phyloP scores from a whole-genome alignment of 2,797 vertebrate genomes.

The Loris lydekkerianus region DNA sequence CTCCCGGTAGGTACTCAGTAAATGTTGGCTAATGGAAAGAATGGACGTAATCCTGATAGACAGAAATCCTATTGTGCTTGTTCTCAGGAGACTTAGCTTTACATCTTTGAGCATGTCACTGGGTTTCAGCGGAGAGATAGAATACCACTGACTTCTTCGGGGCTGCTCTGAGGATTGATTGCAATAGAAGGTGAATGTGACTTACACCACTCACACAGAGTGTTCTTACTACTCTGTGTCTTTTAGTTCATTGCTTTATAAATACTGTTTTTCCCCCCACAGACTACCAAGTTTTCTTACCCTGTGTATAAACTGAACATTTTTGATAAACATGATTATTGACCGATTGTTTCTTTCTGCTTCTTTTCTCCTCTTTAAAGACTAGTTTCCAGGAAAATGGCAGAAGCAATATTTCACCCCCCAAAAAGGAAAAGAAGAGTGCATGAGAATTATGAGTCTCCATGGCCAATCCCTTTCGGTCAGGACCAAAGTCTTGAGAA shows the following conservation, averaged over 20 bases:
- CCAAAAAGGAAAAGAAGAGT: conserved; percentile 93
- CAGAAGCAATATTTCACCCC: conserved; percentile 93
- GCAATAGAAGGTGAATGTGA: neutral
- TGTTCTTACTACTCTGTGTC: neutral
- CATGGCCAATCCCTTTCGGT: conserved; percentile 90
- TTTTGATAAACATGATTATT: neutral
- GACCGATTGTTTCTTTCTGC: neutral
- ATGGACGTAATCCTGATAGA: neutral
- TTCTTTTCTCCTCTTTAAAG: neutral
- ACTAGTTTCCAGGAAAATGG: conserved; percentile 84
- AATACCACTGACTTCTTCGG: neutral
- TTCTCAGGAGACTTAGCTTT: neutral
- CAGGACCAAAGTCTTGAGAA: conserved; percentile 72
- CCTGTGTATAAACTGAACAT: neutral
- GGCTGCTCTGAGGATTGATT: neutral
- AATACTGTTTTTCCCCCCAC: neutral
- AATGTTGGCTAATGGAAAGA: neutral
- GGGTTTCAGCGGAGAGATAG: neutral
- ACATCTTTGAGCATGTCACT: neutral
- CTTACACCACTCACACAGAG: neutral
- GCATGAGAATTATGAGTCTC: conserved; percentile 90
- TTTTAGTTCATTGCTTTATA: neutral
- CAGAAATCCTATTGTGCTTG: neutral
- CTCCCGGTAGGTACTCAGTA: neutral
- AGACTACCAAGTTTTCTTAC: neutral